Evolutionary conservation across 2,888 invertebrate species (phyloP).

Genomic region (Torymus aiolomorphi): DNA sequence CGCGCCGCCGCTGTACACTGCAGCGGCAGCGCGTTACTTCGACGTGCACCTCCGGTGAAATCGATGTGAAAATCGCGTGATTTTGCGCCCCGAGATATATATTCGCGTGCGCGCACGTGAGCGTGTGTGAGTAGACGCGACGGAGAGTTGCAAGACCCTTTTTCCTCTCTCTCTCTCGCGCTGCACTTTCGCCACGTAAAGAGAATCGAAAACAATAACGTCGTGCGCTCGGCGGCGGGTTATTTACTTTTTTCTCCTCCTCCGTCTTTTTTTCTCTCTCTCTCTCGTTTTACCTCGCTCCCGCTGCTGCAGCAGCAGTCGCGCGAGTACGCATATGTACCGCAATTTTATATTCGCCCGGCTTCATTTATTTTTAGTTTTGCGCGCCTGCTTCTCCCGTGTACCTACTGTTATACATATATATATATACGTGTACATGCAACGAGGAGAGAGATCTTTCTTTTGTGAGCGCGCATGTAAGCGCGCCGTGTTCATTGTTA

Average conservation of each 20-base stretch:
- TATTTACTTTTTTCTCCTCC: conserved; percentile 17
- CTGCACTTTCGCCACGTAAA: conserved; percentile 41
- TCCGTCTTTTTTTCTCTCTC: background rate
- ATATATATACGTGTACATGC: background rate
- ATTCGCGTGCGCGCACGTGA: background rate
- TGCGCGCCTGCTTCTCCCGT: conserved; percentile 11
- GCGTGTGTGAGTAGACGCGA: background rate
- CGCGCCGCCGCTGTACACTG: conserved; percentile 42
- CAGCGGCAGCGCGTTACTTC: conserved; percentile 8
- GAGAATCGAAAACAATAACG: conserved; percentile 50
- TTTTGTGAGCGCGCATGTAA: conserved; percentile 4
- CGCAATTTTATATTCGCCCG: conserved; percentile 42
- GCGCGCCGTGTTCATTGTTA: conserved; percentile 41
- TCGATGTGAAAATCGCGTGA: conserved; percentile 66
- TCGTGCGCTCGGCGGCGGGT: background rate
- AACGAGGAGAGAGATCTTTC: conserved; percentile 29
- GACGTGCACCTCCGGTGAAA: conserved; percentile 61
- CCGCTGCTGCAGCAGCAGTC: too few species aligned
- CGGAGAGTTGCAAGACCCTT: conserved; percentile 7
- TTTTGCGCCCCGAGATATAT: conserved; percentile 61
- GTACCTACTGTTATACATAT: too few species aligned
- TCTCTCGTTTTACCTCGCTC: background rate
- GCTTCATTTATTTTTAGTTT: conserved; percentile 8
- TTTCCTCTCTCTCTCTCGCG: background rate
- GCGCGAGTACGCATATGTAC: conserved; percentile 7